Conservation (phyloP, 2,113 vertebrate genomes). For the Gadus chalcogrammus region DNA sequence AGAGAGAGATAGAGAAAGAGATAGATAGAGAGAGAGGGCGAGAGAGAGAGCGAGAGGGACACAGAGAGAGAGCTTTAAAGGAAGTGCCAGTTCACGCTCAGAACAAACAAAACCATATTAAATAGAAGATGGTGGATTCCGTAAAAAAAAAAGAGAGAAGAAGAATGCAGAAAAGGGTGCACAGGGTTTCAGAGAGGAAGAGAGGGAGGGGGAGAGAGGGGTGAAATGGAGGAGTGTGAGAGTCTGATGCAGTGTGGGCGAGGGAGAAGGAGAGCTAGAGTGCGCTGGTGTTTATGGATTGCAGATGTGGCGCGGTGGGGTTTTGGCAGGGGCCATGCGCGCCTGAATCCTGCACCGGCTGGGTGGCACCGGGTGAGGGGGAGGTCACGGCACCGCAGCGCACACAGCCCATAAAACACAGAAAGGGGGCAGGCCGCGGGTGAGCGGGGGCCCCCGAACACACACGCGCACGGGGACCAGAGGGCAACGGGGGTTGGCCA, state of each 20-base stretch:
- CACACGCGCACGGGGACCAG: slow-evolving; percentile 24
- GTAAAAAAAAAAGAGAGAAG: slow-evolving; percentile 20
- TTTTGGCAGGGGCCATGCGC: slow-evolving; percentile 73
- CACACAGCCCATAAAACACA: slow-evolving; percentile 73
- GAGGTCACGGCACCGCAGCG: slow-evolving; percentile 75
- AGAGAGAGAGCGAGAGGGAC: neutral
- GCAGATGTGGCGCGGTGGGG: slow-evolving; percentile 80
- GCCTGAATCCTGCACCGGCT: slow-evolving; percentile 75
- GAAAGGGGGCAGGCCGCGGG: slow-evolving; percentile 27
- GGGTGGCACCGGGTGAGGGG: slow-evolving; percentile 79
- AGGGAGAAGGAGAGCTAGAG: slow-evolving; percentile 62
- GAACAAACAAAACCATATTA: too few relatives aligned
- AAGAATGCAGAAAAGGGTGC: slow-evolving; percentile 57
- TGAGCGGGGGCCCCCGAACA: slow-evolving; percentile 3
- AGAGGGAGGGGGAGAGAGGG: neutral
- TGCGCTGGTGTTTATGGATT: slow-evolving; percentile 79
- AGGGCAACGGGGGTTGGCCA: slow-evolving; percentile 30
- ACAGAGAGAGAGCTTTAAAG: neutral
- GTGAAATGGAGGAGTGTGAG: slow-evolving; percentile 62
- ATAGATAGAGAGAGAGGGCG: too few relatives aligned
- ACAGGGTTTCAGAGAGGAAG: slow-evolving; percentile 39
- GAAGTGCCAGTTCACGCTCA: too few relatives aligned
- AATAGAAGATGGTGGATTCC: too few relatives aligned
- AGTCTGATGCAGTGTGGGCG: slow-evolving; percentile 64
- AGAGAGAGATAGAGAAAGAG: slow-evolving; percentile 16